Percentiles rank a stretch among this genome's conserved stretches.
Conservation (phyloP, 2,113 vertebrate species). For the Condylura cristata region DNA sequence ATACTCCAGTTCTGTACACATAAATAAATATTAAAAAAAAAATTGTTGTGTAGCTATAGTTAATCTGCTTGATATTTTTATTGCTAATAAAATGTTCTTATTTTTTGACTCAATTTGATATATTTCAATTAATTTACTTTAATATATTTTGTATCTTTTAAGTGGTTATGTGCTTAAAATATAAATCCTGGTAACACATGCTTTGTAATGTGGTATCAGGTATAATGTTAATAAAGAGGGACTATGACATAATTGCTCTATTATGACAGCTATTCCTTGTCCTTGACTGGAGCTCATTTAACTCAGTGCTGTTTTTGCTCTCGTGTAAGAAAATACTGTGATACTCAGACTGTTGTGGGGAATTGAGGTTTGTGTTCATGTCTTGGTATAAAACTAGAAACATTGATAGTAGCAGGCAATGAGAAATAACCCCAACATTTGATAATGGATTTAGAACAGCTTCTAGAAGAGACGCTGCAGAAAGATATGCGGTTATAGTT, state of each 20-base stretch:
- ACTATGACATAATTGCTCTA: background rate
- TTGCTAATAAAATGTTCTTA: background rate
- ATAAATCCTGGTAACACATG: background rate
- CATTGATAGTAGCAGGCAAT: background rate
- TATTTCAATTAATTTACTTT: background rate
- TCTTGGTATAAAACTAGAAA: background rate
- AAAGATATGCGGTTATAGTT: background rate
- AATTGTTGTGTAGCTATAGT: background rate
- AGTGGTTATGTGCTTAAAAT: background rate
- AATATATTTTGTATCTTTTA: background rate
- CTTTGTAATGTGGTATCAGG: background rate
- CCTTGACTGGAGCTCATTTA: background rate
- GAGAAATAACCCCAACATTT: background rate
- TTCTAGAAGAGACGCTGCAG: background rate
- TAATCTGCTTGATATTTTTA: background rate
- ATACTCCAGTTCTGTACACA: too few species aligned
- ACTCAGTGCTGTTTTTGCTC: background rate
- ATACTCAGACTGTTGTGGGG: background rate
- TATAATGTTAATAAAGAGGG: background rate
- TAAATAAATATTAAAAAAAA: too few species aligned
- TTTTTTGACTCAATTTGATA: background rate
- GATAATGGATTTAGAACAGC: background rate
- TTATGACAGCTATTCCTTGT: background rate
- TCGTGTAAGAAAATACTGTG: background rate
- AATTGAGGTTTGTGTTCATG: background rate